Evolutionary conservation across 2,888 invertebrate genomes (phyloP).

Genomic region (Drosophila setosimentum): DNA sequence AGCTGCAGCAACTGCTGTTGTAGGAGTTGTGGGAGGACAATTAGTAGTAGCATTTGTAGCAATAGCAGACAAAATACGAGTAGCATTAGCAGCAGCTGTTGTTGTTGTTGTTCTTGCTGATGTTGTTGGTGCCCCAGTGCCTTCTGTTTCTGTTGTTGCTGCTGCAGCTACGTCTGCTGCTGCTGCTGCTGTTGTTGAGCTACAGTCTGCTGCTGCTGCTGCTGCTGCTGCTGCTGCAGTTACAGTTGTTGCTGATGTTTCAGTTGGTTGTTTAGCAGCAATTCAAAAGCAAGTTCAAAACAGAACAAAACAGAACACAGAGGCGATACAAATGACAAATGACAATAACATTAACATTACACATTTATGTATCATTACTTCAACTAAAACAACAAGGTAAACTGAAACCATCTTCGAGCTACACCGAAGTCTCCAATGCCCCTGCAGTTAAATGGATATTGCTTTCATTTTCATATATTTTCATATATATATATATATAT

Average conservation of each 20-base stretch:
- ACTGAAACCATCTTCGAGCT: conserved; percentile 50
- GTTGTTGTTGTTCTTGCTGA: conserved; percentile 76
- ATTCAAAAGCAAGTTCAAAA: conserved; percentile 67
- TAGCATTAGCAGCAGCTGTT: conserved; percentile 46
- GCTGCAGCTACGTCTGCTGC: conserved; percentile 37
- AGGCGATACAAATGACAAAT: conserved; percentile 76
- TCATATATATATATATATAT: no score
- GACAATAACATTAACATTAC: conserved; percentile 63
- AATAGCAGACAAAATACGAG: conserved; percentile 66
- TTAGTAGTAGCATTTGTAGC: conserved; percentile 58
- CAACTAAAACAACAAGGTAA: conserved; percentile 46
- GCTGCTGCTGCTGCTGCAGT: conserved; percentile 59
- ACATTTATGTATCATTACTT: conserved; percentile 24
- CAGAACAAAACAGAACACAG: conserved; percentile 77
- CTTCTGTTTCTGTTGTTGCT: conserved; percentile 80
- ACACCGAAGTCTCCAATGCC: conserved; percentile 30
- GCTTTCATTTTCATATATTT: no score
- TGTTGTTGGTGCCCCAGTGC: conserved; percentile 51
- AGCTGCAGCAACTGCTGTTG: conserved; percentile 70
- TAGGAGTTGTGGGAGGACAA: conserved; percentile 68
- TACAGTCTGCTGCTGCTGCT: conserved; percentile 61
- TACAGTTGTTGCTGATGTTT: conserved; percentile 56
- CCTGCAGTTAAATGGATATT: conserved; percentile 34
- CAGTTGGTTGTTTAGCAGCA: conserved; percentile 66
- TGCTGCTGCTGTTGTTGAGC: conserved; percentile 41